Evolutionary conservation across 2,113 vertebrate genomes (phyloP).

Genomic region (Tenrec ecaudatus): DNA sequence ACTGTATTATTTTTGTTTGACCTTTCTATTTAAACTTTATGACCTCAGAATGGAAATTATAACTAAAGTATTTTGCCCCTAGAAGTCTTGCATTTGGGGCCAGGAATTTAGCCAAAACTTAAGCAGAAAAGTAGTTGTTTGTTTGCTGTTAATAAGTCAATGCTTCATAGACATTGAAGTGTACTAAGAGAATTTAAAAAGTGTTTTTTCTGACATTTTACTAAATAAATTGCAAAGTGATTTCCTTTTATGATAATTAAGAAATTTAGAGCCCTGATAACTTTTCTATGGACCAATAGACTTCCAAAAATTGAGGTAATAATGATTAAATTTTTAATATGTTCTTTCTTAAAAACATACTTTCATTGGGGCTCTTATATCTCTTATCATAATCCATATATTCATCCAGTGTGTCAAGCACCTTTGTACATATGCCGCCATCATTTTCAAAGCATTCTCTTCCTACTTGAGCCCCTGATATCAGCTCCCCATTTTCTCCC

Average conservation of each 20-base stretch:
- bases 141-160: not conserved
- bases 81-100: not conserved
- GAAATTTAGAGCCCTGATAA: not conserved
- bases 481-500: no score
- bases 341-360: not conserved
- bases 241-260: not conserved
- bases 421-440: no score
- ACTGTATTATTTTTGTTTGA: not conserved
- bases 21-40: slow-evolving; percentile 42
- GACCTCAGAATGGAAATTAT: not conserved
- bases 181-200: not conserved
- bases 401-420: no score
- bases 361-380: no score
- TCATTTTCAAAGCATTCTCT: no score
- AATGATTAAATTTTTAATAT: not conserved
- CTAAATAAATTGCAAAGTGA: not conserved
- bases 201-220: slow-evolving; percentile 20
- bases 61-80: slow-evolving; percentile 18
- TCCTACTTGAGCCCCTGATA: no score
- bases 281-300: not conserved
- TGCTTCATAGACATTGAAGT: not conserved
- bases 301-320: not conserved
- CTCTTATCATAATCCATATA: no score
- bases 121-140: not conserved
- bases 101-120: slow-evolving; percentile 6